These are phyloP conservation scores for Aulostomus chinensis DNA, from an alignment of 2,797 vertebrate species.

Conservation along the genomic window DNA sequence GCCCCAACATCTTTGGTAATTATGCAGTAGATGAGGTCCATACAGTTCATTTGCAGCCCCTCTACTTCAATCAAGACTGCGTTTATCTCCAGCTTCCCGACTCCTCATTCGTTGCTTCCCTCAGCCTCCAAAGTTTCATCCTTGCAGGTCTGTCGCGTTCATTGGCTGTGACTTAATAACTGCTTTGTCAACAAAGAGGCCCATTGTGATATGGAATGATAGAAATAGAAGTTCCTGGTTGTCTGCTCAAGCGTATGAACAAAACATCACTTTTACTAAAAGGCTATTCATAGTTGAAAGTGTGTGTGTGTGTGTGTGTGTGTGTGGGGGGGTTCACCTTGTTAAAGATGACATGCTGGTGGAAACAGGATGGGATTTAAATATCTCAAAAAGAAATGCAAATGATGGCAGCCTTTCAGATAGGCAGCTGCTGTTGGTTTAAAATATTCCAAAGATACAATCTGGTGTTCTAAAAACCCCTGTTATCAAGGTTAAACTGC, in stretches of 20 bases:
- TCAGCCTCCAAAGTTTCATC: constrained; percentile 10
- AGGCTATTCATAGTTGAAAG: constrained; percentile 47
- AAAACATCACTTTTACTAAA: constrained; percentile 55
- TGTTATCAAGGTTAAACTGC: constrained; percentile 37
- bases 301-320: background rate
- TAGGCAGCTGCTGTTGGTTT: constrained; percentile 21
- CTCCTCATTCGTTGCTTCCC: constrained; percentile 21
- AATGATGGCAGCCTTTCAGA: constrained; percentile 25
- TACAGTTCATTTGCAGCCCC: constrained; percentile 20
- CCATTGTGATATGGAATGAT: constrained; percentile 68
- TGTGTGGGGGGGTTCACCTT: constrained; percentile 12
- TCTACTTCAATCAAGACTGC: constrained; percentile 29
- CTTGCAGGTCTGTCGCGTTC: constrained; percentile 37
- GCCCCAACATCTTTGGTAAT: constrained; percentile 38
- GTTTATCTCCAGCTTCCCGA: constrained; percentile 28
- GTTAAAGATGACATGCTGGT: constrained; percentile 32
- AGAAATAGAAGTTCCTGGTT: constrained; percentile 58
- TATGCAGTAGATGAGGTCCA: constrained; percentile 41
- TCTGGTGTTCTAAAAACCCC: constrained; percentile 28
- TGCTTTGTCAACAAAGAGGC: constrained; percentile 60
- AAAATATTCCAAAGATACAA: constrained; percentile 45
- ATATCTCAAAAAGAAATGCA: constrained; percentile 53
- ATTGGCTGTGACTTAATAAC: constrained; percentile 65
- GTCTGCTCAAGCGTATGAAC: constrained; percentile 59
- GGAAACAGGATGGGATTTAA: constrained; percentile 35